Base-by-base conservation (phyloP, 2,888 invertebrate genomes). In the Cephus pulcher region DNA sequence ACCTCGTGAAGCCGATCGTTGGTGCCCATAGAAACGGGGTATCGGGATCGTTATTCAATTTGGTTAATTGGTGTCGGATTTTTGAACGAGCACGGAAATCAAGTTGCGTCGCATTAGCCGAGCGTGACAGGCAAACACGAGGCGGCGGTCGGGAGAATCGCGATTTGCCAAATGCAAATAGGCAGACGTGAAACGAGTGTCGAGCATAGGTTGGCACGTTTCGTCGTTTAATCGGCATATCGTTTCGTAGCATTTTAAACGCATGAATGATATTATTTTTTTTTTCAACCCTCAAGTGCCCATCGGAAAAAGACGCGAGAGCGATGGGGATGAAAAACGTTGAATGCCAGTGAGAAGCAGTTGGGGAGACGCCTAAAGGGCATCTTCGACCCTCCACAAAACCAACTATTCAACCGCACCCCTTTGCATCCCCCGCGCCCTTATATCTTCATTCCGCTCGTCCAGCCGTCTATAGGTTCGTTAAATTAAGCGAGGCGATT, bases 31-130 rank as follows among this genome's bases (percentile, higher is more conserved):
- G 79, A 78, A 79, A 82, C 78, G 73, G 77, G 80, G 80, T 76
- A 77, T 75, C 75, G 73, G 69, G 79, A 76, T 78, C 75, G 80
- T 78, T 82, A 82, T 82, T 79, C 79, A 78, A 80, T 82, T 80
- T 80, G 80, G 79, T 78, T 82, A 80, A 80, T 78, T 79, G 79
- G 78, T 79, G 80, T 82, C 79, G 75, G 80, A 78, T 80, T 80
- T 82, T 77, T 76, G 73, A 69, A 35, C 79, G 79, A 77, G 74
- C 80, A 78, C 77, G 79, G 73, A 82, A 82, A 82, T 82, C 78
- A 80, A 80, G 78, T 78, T 40, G 40, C 15, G 40, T 40, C 40
- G 15, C 40, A 40, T 40, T 40, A 40, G 15, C 40, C 6, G 40
- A 40, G 40, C 15, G 40, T 40, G 40, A 40, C 40, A 40, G 15